Percentiles rank a stretch among this genome's conserved stretches.
These are phyloP conservation scores for Chrysemys picta DNA, from an alignment of 2,113 vertebrate genomes.

Conservation along the genomic window DNA sequence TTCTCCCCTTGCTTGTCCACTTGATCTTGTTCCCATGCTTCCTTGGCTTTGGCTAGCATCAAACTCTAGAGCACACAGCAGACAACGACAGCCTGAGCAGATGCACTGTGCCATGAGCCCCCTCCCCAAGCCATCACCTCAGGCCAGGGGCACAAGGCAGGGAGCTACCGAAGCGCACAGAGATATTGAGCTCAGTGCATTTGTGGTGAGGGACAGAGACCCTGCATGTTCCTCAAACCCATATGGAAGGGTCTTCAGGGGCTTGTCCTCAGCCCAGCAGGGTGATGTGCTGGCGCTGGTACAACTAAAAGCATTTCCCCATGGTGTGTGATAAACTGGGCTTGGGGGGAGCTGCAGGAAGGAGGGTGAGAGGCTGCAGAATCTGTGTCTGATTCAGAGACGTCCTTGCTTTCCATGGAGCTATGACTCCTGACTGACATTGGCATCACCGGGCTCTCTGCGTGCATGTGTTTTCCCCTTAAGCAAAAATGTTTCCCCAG, in stretches of 20 bases:
- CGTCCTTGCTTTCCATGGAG: background rate
- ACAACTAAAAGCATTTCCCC: background rate
- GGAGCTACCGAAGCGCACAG: background rate
- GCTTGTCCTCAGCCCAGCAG: background rate
- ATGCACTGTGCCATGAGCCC: background rate
- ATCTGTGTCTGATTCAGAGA: background rate
- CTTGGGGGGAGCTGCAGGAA: background rate
- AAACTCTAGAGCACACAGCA: slow-evolving; percentile 78
- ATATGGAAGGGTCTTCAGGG: background rate
- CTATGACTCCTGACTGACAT: background rate
- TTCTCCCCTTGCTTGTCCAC: slow-evolving; percentile 90
- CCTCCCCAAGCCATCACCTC: background rate
- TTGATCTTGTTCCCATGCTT: slow-evolving; percentile 90
- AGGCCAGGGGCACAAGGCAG: background rate
- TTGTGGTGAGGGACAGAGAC: background rate
- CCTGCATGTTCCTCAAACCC: background rate
- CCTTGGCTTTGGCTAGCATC: slow-evolving; percentile 95
- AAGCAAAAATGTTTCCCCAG: background rate
- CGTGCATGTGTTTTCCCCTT: background rate
- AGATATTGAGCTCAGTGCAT: no score
- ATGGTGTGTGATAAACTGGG: background rate
- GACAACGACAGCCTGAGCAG: background rate
- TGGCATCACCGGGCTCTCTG: background rate
- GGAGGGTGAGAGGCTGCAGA: background rate
- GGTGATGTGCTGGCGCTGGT: background rate